These are phyloP conservation scores for Rhinogobius similis DNA, from an alignment of 2,113 vertebrate genomes.

Conservation along the genomic window DNA sequence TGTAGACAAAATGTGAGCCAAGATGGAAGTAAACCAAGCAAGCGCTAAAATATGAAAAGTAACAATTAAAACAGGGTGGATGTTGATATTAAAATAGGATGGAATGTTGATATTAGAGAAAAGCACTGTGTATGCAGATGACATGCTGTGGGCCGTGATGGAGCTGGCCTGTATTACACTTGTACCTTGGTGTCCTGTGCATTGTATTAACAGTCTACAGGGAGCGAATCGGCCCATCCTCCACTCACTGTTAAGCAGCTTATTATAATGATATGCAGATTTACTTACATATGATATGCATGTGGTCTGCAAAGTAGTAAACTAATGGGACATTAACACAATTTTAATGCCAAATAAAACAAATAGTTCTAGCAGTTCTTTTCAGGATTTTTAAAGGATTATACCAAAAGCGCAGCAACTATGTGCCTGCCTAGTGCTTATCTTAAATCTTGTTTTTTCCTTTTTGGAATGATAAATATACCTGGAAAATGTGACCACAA, in stretches of 20 bases:
- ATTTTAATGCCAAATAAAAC: background rate
- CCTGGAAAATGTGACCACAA: background rate
- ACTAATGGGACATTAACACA: background rate
- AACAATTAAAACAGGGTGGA: background rate
- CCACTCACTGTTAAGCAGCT: conserved; percentile 42
- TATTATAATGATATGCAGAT: conserved; percentile 48
- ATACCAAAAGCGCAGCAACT: background rate
- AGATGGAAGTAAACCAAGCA: background rate
- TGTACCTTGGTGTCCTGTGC: conserved; percentile 16
- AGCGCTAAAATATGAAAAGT: background rate
- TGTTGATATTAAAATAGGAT: background rate
- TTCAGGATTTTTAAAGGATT: background rate
- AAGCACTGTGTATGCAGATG: conserved; percentile 4
- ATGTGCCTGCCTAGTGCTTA: background rate
- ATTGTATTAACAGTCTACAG: conserved; percentile 30
- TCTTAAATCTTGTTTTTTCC: background rate
- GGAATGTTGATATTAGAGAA: background rate
- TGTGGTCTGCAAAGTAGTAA: background rate
- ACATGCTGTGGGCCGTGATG: conserved; percentile 22
- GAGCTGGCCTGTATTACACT: conserved; percentile 14
- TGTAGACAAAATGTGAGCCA: background rate
- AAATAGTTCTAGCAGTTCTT: background rate
- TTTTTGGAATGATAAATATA: background rate
- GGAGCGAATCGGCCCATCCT: conserved; percentile 33
- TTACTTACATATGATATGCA: conserved; percentile 8